These are phyloP conservation scores for Nomada ruficornis DNA, from an alignment of 2,888 invertebrate species.

Conservation along the genomic window DNA sequence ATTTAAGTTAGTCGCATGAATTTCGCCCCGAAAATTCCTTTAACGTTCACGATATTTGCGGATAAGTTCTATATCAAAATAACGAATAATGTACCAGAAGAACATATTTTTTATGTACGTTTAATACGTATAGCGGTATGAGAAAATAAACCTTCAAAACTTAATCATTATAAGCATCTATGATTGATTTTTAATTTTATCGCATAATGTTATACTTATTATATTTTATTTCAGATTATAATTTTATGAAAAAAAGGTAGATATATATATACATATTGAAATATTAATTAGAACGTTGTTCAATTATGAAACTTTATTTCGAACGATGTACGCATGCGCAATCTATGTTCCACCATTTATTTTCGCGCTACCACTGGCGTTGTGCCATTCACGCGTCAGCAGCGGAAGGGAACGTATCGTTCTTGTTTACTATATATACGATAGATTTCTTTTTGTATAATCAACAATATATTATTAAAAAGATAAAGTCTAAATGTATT, in stretches of 20 bases:
- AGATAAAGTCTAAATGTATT: conserved; percentile 15
- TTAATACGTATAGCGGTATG: conserved; percentile 34
- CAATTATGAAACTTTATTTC: background rate
- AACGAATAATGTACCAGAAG: conserved; percentile 14
- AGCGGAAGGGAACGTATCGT: background rate
- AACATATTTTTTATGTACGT: conserved; percentile 41
- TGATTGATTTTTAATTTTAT: conserved; percentile 1
- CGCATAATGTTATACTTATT: background rate
- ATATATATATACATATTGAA: background rate
- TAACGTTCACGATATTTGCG: background rate
- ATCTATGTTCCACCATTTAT: background rate
- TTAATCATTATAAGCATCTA: conserved; percentile 12
- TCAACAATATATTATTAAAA: conserved; percentile 1
- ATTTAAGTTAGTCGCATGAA: conserved; percentile 20
- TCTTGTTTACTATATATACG: background rate
- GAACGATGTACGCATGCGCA: conserved; percentile 39
- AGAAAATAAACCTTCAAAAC: conserved; percentile 34
- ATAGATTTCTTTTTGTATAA: background rate
- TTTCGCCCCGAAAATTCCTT: conserved; percentile 19
- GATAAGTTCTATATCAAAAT: conserved; percentile 33
- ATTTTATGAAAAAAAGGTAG: background rate
- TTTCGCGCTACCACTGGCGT: background rate
- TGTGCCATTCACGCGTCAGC: conserved; percentile 28
- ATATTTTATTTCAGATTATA: conserved; percentile 11
- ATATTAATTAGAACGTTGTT: background rate